phyloP scores from a whole-genome alignment of 2,888 invertebrate species.

The Drosophila pseudotalamancana region DNA sequence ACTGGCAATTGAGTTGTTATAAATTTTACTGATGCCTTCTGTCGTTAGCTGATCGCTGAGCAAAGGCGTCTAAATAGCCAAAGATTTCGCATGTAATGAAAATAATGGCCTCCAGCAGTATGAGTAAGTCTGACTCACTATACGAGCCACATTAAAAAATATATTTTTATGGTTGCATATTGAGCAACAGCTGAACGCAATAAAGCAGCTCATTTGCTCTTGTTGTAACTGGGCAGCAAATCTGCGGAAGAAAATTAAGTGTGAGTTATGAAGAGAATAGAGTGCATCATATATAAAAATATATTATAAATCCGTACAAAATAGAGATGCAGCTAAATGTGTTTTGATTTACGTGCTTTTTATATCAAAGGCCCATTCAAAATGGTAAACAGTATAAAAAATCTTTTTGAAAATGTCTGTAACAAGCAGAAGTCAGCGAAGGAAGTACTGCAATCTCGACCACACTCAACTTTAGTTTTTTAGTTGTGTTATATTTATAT shows the following conservation, averaged over 20 bases:
- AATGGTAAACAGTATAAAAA: too few relatives aligned
- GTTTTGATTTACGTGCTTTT: too few relatives aligned
- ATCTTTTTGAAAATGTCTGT: too few relatives aligned
- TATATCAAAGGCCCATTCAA: too few relatives aligned
- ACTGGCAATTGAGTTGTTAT: conserved; percentile 56
- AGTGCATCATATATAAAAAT: background rate
- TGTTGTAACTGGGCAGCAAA: background rate
- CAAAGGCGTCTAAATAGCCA: conserved; percentile 43
- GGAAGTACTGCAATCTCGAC: too few relatives aligned
- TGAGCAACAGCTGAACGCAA: background rate
- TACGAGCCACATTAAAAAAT: conserved; percentile 1
- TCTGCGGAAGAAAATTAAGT: background rate
- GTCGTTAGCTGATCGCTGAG: conserved; percentile 26
- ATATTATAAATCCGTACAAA: too few relatives aligned
- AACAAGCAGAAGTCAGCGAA: too few relatives aligned
- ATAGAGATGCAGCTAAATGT: too few relatives aligned
- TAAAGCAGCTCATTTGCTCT: background rate
- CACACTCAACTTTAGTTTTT: too few relatives aligned
- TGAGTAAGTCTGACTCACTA: conserved; percentile 39
- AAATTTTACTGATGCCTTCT: conserved; percentile 2
- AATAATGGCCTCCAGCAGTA: conserved; percentile 33
- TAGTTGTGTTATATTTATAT: too few relatives aligned
- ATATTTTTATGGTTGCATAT: background rate
- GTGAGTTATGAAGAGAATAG: background rate
- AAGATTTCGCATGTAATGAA: conserved; percentile 45